Base-by-base conservation (phyloP, 2,888 invertebrate species). In the Villa cingulata region DNA sequence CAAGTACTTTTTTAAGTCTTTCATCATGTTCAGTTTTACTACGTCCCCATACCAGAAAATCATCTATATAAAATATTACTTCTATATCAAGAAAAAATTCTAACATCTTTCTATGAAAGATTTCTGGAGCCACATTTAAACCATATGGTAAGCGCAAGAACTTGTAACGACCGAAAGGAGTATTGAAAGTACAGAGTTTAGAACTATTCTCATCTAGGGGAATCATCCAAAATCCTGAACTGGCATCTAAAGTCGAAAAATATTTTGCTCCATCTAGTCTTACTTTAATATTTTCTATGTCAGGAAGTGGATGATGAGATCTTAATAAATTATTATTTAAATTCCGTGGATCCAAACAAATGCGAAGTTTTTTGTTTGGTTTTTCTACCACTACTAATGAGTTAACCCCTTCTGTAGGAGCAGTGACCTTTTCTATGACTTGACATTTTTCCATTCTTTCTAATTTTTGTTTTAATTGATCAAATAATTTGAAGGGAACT, bases 51-150 rank as follows among this genome's bases (percentile, higher is more conserved):
- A 55, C 43, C 2, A 54, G 27, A 49, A 63, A 49, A 56, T 62
- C 52, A 55, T 67, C 55, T 52, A 62, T 53, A 53, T 64, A 59
- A 38, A 67, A 43, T 45, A 57, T 10, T 41, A 65, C 53, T 10
- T 51, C 36, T 18, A 56, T 55, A 27, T 51, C 49, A 6, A 43
- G 52, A 52, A 57, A 58, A 32, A 48, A 48, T 45, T 53, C 42
- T 32, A 41, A 43, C 43, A 48, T 57, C 15, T 48, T 37, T 43
- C 51, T 52, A 39, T 51, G 50, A 51, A 58, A 58, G 4, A 48
- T 45, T 60, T 56, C 55, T n/a, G 54, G 52, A 0, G 55, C 55
- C 9, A 48, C 53, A 10, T 50, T 53, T n/a, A 58, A 50, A 4
- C 57, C 56, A 45, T 54, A 58, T 2, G 57, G 56, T 45, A 56